These are phyloP conservation scores for Leptonema lineaticorne DNA, from an alignment of 1,140 invertebrate species.

Conservation along the genomic window DNA sequence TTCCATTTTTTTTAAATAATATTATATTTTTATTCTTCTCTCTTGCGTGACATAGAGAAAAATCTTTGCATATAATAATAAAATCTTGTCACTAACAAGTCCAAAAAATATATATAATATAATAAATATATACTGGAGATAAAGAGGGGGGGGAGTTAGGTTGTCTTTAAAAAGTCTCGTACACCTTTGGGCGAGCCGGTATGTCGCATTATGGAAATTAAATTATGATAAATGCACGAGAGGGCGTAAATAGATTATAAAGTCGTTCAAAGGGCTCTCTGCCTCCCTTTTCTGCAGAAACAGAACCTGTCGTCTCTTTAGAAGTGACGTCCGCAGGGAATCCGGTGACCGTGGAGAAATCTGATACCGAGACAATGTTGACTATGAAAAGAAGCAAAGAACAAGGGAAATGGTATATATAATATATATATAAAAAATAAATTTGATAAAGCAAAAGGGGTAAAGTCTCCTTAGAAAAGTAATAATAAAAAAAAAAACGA, in stretches of 20 bases:
- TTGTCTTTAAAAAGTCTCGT: slow-evolving; percentile 26
- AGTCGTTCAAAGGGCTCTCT: slow-evolving; percentile 42
- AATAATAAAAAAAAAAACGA: no score
- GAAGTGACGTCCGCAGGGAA: background rate
- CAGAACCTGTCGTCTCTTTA: background rate
- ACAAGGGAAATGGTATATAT: no score
- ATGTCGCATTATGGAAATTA: slow-evolving; percentile 42
- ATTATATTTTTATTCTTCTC: background rate
- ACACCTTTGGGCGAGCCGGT: slow-evolving; percentile 31
- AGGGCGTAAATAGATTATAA: slow-evolving; percentile 43
- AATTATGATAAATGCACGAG: slow-evolving; percentile 43
- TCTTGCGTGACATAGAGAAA: slow-evolving; percentile 8
- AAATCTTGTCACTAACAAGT: slow-evolving; percentile 18
- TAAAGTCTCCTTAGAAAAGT: no score
- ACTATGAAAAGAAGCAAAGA: no score
- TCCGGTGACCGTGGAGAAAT: background rate
- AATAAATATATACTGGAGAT: background rate
- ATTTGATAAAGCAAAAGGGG: no score
- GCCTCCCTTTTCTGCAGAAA: slow-evolving; percentile 27
- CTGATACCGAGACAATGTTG: no score
- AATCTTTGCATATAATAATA: slow-evolving; percentile 28
- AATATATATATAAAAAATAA: no score
- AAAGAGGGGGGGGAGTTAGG: background rate
- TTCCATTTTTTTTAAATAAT: no score
- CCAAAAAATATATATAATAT: slow-evolving; percentile 8